Evolutionary conservation across 2,888 invertebrate species (phyloP).

Genomic region (Acholoe squamosa): DNA sequence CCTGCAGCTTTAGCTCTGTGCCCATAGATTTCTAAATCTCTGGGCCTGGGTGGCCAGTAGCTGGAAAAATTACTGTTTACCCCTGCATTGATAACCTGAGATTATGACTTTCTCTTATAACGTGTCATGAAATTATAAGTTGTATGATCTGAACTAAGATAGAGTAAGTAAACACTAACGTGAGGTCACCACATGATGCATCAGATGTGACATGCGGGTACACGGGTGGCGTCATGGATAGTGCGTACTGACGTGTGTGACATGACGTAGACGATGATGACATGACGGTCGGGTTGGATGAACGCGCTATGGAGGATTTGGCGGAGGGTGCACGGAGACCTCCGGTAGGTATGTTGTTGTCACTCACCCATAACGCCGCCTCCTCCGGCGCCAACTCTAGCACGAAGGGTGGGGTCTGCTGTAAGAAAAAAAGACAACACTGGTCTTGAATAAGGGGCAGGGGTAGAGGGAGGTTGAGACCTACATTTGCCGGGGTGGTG

Average conservation of each 20-base stretch:
- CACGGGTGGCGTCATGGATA: conserved; percentile 42
- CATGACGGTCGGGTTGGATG: conserved; percentile 5
- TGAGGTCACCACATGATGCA: conserved; percentile 47
- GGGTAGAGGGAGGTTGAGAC: too few relatives aligned
- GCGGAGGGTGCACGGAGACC: background rate
- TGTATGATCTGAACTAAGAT: too few relatives aligned
- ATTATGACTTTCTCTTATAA: too few relatives aligned
- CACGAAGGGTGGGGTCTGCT: conserved; percentile 63
- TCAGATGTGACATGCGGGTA: conserved; percentile 35
- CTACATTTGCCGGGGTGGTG: too few relatives aligned
- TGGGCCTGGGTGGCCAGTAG: too few relatives aligned
- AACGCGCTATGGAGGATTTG: conserved; percentile 13
- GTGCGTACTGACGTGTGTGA: background rate
- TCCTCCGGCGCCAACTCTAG: conserved; percentile 63
- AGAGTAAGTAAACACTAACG: too few relatives aligned
- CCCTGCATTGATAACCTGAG: too few relatives aligned
- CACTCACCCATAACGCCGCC: background rate
- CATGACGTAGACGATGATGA: background rate
- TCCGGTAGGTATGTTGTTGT: background rate
- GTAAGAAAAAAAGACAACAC: background rate
- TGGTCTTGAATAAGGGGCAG: too few relatives aligned
- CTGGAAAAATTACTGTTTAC: too few relatives aligned
- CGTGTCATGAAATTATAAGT: too few relatives aligned
- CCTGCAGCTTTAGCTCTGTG: too few relatives aligned
- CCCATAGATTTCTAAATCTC: too few relatives aligned